Evolutionary conservation across 2,888 invertebrate species (phyloP), one percentile per base, ranked within the genome.

Genomic region (Diloba caeruleocephala): DNA sequence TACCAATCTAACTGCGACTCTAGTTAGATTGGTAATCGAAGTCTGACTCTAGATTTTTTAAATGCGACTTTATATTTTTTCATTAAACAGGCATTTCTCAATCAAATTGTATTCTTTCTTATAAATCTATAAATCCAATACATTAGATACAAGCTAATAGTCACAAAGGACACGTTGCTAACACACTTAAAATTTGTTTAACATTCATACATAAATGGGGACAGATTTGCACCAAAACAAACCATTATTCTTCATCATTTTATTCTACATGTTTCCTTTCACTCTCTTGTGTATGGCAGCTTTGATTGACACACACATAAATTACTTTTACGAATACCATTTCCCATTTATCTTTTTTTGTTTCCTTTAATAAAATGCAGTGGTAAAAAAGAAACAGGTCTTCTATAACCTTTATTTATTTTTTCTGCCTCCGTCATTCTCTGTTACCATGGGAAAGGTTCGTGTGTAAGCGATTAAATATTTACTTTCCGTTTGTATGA

Each of bases 241-340:
- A 25, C 12, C 17, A 7, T 29, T 29, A 12, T 8, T 8, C n/a
- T 0, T 14, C 19, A 37, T 23, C 13, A 38, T 17, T 25, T 39
- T 0, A 51, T 60, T 19, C 41, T 15, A n/a, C 13, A 34, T 36
- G 17, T 43, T 17, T 7, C 19, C 14, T 26, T 28, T 63, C 46
- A 63, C n/a, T 9, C 10, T 0, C 41, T 23, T 31, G 15, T 12
- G 34, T 33, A 51, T 28, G 38, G 1, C 14, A 54, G 34, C 17
- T 74, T 74, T 70, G 70, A 70, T 74, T 74, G 70, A 74, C 74
- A 74, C n/a, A 74, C n/a, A 48, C 49, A 57, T 56, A 21, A 70
- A 57, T 70, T 58, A 55, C 50, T 12, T 54, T 49, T 52, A 49
- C 37, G 53, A 53, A 59, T 64, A 55, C 39, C 15, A n/a, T 49